Percentiles rank a stretch among this genome's conserved stretches.
Evolutionary conservation across 1,140 invertebrate species (phyloP).

Genomic region (Diachasmimorpha longicaudata): DNA sequence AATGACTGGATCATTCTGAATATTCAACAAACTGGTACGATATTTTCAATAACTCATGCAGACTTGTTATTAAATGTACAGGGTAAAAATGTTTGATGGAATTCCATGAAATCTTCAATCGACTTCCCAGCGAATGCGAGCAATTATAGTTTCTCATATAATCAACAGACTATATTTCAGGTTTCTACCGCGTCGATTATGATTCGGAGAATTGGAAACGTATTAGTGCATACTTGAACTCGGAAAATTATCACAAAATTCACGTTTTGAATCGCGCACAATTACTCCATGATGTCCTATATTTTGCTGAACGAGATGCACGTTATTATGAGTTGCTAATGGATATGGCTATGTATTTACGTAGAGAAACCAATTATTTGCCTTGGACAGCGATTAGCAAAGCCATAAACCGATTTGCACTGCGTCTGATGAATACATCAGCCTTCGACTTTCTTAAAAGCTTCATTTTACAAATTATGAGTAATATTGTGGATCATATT

Average conservation of each 20-base stretch:
- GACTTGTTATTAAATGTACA: no score
- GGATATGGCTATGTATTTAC: neutral
- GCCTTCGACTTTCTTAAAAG: neutral
- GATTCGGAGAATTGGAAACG: conserved; percentile 27
- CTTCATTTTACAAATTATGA: neutral
- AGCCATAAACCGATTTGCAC: neutral
- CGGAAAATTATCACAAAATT: conserved; percentile 26
- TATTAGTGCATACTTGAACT: conserved; percentile 21
- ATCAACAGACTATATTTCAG: neutral
- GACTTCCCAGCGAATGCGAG: no score
- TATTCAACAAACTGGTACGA: conserved; percentile 38
- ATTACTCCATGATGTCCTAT: conserved; percentile 15
- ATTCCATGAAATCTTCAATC: no score
- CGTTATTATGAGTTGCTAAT: neutral
- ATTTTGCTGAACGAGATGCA: neutral
- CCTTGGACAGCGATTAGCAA: neutral
- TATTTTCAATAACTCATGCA: no score
- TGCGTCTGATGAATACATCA: neutral
- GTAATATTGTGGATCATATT: neutral
- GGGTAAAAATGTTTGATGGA: no score
- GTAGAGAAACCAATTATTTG: neutral
- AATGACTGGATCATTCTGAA: conserved; percentile 53
- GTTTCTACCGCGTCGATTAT: conserved; percentile 29
- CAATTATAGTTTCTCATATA: no score
- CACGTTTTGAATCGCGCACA: conserved; percentile 28